phyloP scores from a whole-genome alignment of 2,888 invertebrate genomes.

The Scaptomyza polygonia region DNA sequence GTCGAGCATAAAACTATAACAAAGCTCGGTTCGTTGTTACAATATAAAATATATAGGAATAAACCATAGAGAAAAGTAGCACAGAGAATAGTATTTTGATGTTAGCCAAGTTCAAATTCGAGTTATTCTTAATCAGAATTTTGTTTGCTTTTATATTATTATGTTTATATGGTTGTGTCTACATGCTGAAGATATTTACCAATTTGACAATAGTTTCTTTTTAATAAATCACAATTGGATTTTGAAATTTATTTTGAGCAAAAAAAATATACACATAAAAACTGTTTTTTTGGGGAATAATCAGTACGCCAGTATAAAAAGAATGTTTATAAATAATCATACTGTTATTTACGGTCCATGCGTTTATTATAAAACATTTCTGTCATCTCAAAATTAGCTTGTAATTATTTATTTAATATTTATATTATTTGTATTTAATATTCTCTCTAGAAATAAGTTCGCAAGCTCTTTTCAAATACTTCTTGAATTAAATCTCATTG shows the following conservation, averaged over 20 bases:
- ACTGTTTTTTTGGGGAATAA: too few relatives aligned
- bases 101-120: too few relatives aligned
- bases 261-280: too few relatives aligned
- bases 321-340: background rate
- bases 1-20: slow-evolving; percentile 19
- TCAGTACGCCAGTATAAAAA: too few relatives aligned
- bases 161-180: background rate
- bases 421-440: background rate
- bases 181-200: background rate
- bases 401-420: background rate
- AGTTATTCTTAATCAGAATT: too few relatives aligned
- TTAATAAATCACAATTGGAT: background rate
- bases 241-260: background rate
- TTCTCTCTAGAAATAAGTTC: background rate
- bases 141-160: background rate
- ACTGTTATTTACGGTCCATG: too few relatives aligned
- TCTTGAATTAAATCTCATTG: slow-evolving; percentile 5
- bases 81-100: too few relatives aligned
- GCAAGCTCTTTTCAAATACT: background rate
- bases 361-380: background rate
- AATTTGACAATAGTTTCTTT: background rate
- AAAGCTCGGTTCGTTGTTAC: background rate
- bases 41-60: background rate
- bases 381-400: background rate
- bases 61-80: background rate